These are phyloP conservation scores for Synanthedon myopaeformis DNA, from an alignment of 2,888 invertebrate genomes.

Conservation along the genomic window DNA sequence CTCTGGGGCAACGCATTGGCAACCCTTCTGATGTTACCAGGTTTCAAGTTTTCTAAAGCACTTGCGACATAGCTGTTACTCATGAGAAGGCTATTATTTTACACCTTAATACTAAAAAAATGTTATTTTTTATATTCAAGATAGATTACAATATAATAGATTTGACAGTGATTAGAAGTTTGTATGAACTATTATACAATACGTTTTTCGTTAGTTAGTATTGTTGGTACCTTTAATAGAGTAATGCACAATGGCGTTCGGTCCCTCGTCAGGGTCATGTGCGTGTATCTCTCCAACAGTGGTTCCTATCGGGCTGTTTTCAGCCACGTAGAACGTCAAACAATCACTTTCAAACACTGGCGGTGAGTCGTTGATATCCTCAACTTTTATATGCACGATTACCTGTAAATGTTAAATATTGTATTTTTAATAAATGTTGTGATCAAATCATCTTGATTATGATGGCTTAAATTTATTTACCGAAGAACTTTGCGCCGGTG, in stretches of 20 bases:
- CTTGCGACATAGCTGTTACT: too few relatives aligned
- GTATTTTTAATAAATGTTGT: neutral
- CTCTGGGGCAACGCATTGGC: too few relatives aligned
- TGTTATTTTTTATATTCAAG: too few relatives aligned
- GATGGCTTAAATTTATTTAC: conserved; percentile 17
- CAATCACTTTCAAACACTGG: conserved; percentile 91
- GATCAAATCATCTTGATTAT: neutral
- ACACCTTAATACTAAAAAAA: too few relatives aligned
- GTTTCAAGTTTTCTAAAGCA: too few relatives aligned
- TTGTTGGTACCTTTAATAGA: conserved; percentile 81
- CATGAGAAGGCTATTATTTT: too few relatives aligned
- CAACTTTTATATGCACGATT: conserved; percentile 83
- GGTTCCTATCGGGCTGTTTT: conserved; percentile 97
- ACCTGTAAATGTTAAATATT: conserved; percentile 42
- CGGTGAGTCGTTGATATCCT: conserved; percentile 91
- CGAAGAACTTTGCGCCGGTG: conserved; percentile 77
- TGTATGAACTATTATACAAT: too few relatives aligned
- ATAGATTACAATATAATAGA: too few relatives aligned
- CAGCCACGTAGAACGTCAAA: conserved; percentile 88
- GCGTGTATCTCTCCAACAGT: conserved; percentile 92
- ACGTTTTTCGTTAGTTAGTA: too few relatives aligned
- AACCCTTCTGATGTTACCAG: too few relatives aligned
- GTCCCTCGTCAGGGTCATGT: conserved; percentile 92
- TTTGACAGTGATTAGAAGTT: too few relatives aligned
- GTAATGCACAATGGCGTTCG: conserved; percentile 92